Evolutionary conservation across 2,888 invertebrate species (phyloP).

Genomic region (Eupithecia pulchellata): DNA sequence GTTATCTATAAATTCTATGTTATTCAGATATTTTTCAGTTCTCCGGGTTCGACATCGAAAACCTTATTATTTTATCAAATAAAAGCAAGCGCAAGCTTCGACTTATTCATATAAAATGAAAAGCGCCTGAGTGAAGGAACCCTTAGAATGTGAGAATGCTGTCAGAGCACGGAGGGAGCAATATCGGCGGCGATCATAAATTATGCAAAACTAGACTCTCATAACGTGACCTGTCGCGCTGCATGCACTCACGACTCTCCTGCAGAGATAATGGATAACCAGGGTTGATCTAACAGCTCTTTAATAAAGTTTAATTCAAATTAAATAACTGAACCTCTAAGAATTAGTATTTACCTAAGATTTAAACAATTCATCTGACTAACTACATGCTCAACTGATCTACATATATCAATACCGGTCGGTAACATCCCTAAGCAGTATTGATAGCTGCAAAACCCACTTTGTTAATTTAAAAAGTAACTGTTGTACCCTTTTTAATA

Average conservation of each 20-base stretch:
- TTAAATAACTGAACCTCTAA: no score
- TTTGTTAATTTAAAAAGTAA: not conserved
- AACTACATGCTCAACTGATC: no score
- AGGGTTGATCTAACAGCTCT: not conserved
- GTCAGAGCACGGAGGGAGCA: constrained; percentile 34
- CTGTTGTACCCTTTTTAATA: no score
- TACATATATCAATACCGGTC: no score
- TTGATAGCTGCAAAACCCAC: no score
- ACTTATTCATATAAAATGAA: not conserved
- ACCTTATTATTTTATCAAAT: not conserved
- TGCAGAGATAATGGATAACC: not conserved
- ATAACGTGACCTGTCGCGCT: constrained; percentile 25
- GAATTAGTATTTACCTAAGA: no score
- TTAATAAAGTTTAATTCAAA: no score
- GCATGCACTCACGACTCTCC: constrained; percentile 34
- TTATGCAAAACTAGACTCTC: constrained; percentile 45
- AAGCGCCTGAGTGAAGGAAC: not conserved
- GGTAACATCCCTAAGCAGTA: no score
- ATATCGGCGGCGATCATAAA: constrained; percentile 41
- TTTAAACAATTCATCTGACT: no score
- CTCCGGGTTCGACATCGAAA: not conserved
- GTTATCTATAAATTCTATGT: no score
- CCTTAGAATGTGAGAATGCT: constrained; percentile 33
- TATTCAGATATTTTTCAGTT: not conserved
- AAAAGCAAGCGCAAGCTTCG: not conserved